Conservation (phyloP, 2,113 vertebrate genomes). For the Leptodactylus fuscus region DNA sequence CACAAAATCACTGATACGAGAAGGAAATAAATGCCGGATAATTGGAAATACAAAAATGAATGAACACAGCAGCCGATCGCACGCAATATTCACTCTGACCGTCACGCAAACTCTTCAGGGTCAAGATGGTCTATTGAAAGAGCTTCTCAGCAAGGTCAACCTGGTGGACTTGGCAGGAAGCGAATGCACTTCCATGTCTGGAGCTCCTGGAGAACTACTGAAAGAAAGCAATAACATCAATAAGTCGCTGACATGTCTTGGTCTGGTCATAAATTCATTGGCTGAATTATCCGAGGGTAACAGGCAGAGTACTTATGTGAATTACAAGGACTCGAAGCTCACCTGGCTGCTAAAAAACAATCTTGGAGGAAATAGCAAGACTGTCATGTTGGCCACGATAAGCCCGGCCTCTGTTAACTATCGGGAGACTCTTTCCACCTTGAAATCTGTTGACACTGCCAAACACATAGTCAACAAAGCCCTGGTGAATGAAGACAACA, state of each 20-base stretch:
- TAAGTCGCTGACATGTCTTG: constrained; percentile 5
- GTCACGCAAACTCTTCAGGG: neutral
- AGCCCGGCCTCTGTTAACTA: constrained; percentile 97
- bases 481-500: constrained; percentile 94
- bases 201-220: neutral
- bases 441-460: constrained; percentile 92
- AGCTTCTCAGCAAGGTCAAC: constrained; percentile 12
- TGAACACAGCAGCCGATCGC: constrained; percentile 19
- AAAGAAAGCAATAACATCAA: constrained; percentile 16
- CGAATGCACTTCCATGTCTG: constrained; percentile 2
- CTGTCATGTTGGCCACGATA: constrained; percentile 96
- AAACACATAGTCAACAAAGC: constrained; percentile 97
- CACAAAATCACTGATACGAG: neutral
- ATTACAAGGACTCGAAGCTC: neutral
- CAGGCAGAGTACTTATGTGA: neutral
- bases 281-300: neutral
- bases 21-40: constrained; percentile 4
- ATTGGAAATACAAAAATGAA: neutral
- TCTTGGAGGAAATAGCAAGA: constrained; percentile 96
- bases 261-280: neutral
- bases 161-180: constrained; percentile 23
- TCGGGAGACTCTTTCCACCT: constrained; percentile 93
- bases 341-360: constrained; percentile 81
- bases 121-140: neutral
- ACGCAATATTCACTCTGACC: constrained; percentile 3